These are phyloP conservation scores for Drosophila athabasca DNA, from an alignment of 1,140 invertebrate species.

Conservation along the genomic window DNA sequence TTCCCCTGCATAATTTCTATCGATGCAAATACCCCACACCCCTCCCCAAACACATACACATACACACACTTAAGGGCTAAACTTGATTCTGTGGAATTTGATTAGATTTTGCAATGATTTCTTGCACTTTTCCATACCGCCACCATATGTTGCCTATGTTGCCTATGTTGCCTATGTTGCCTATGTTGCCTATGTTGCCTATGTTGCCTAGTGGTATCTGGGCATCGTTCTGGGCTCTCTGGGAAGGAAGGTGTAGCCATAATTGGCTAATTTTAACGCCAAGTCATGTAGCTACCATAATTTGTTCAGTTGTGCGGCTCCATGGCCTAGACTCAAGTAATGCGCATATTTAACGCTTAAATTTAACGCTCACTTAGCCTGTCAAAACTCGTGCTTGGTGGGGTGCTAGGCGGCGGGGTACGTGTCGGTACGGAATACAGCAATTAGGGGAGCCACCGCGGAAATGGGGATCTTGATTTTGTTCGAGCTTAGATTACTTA, in stretches of 20 bases:
- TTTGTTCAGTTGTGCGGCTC: slow-evolving; percentile 32
- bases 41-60: neutral
- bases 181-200: too few species aligned
- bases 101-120: slow-evolving; percentile 9
- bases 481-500: too few species aligned
- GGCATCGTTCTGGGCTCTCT: neutral
- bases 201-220: slow-evolving; percentile 15
- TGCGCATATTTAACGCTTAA: slow-evolving; percentile 40
- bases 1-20: slow-evolving; percentile 55
- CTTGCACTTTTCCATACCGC: neutral
- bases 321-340: slow-evolving; percentile 9
- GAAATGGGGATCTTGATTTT: too few species aligned
- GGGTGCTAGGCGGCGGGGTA: neutral
- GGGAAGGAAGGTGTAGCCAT: slow-evolving; percentile 1
- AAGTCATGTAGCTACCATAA: slow-evolving; percentile 70
- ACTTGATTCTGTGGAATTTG: slow-evolving; percentile 8
- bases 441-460: slow-evolving; percentile 11
- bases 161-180: too few species aligned
- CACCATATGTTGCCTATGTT: slow-evolving; percentile 44
- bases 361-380: slow-evolving; percentile 64
- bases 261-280: slow-evolving; percentile 65
- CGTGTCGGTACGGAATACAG: slow-evolving; percentile 9
- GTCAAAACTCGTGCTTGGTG: neutral
- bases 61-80: slow-evolving; percentile 10
- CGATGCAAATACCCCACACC: slow-evolving; percentile 25